phyloP scores from a whole-genome alignment of 1,140 invertebrate species.

The Holotrichia oblita region DNA sequence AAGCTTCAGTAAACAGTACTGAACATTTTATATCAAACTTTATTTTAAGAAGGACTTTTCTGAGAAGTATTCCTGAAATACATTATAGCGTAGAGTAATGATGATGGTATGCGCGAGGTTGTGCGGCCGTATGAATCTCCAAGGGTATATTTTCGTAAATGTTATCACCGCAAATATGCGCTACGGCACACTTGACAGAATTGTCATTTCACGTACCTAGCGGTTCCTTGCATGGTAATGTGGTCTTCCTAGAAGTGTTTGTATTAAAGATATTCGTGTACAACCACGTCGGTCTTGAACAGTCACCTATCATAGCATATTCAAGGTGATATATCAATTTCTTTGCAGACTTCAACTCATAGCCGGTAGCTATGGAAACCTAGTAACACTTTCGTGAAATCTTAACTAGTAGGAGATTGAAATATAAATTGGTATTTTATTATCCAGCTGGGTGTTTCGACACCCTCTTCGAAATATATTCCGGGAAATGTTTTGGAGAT shows the following conservation, averaged over 20 bases:
- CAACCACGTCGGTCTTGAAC: neutral
- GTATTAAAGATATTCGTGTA: neutral
- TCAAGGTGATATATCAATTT: constrained; percentile 3
- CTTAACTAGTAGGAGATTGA: constrained; percentile 6
- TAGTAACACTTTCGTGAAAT: neutral
- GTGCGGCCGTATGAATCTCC: neutral
- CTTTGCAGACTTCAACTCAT: neutral
- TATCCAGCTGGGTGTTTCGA: too few species aligned
- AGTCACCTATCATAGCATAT: neutral
- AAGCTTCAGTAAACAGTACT: too few species aligned
- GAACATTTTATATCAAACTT: too few species aligned
- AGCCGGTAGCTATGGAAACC: constrained; percentile 2
- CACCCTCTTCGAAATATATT: too few species aligned
- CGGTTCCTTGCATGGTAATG: neutral
- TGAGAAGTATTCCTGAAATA: too few species aligned
- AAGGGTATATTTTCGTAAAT: neutral
- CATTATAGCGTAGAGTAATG: neutral
- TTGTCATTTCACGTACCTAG: neutral
- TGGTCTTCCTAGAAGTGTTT: too few species aligned
- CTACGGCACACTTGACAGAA: neutral
- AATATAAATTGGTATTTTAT: constrained; percentile 10
- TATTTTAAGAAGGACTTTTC: too few species aligned
- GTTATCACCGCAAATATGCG: constrained; percentile 13
- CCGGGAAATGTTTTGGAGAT: too few species aligned
- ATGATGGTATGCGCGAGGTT: neutral